Conservation (phyloP, 1,140 invertebrate species). For the Lepidurus arcticus region DNA sequence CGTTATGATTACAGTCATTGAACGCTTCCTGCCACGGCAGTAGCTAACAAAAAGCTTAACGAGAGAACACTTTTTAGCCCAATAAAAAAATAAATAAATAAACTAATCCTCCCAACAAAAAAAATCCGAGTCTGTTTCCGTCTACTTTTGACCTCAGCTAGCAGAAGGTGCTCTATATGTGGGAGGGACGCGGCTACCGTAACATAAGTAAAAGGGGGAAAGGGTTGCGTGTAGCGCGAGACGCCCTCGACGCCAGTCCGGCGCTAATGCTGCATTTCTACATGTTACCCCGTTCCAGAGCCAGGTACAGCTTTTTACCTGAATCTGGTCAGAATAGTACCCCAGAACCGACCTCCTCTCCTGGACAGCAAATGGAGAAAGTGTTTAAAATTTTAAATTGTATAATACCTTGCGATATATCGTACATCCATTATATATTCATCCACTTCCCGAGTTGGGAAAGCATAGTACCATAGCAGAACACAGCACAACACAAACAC, state of each 20-base stretch:
- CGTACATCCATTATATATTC: no score
- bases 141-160: no score
- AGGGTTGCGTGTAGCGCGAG: background rate
- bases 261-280: background rate
- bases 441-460: no score
- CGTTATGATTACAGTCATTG: conserved; percentile 3
- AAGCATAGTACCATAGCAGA: no score
- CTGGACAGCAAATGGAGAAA: no score
- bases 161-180: no score
- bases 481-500: no score
- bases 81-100: background rate
- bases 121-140: no score
- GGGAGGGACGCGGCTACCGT: background rate
- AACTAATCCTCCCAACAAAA: no score
- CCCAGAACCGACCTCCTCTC: no score
- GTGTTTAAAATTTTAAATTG: no score
- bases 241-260: background rate
- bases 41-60: background rate
- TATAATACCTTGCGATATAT: no score
- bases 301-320: background rate
- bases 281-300: background rate
- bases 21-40: background rate
- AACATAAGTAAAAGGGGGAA: background rate
- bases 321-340: background rate
- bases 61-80: background rate